phyloP scores from a whole-genome alignment of 1,140 invertebrate species.

The Gryon sp. region DNA sequence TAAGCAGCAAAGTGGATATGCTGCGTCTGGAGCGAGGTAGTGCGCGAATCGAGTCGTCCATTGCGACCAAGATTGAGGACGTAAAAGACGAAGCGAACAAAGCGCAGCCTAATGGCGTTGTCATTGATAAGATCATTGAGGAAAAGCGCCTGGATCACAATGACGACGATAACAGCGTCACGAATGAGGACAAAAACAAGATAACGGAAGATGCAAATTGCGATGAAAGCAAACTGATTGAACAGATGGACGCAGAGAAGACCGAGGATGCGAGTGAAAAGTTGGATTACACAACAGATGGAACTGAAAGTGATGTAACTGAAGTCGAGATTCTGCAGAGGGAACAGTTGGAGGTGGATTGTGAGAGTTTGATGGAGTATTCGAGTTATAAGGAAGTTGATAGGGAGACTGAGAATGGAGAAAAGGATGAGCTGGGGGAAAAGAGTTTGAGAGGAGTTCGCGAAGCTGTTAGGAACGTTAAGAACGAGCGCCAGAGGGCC shows the following conservation, averaged over 20 bases:
- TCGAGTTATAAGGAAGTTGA: not conserved
- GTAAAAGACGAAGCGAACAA: not conserved
- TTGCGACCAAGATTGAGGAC: not conserved
- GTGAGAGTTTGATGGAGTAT: not conserved
- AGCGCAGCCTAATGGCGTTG: too few relatives aligned
- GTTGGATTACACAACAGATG: constrained; percentile 15
- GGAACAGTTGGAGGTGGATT: constrained; percentile 63
- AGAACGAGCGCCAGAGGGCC: constrained; percentile 63
- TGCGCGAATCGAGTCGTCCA: too few relatives aligned
- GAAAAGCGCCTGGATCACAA: not conserved
- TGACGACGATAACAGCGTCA: not conserved
- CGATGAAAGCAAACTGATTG: constrained; percentile 4
- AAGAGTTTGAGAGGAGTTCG: too few relatives aligned
- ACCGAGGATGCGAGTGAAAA: constrained; percentile 47
- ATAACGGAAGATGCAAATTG: not conserved
- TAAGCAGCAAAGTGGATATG: not conserved
- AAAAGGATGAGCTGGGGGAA: too few relatives aligned
- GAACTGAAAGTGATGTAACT: constrained; percentile 37
- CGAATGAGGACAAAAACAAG: constrained; percentile 2
- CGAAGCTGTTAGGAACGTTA: not conserved
- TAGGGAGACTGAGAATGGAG: too few relatives aligned
- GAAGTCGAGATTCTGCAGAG: constrained; percentile 17
- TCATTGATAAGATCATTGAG: too few relatives aligned
- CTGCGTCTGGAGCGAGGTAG: too few relatives aligned
- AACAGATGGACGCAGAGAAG: constrained; percentile 15